These are phyloP conservation scores for Ptilonorhynchus violaceus DNA, from an alignment of 2,113 vertebrate genomes.

Conservation along the genomic window DNA sequence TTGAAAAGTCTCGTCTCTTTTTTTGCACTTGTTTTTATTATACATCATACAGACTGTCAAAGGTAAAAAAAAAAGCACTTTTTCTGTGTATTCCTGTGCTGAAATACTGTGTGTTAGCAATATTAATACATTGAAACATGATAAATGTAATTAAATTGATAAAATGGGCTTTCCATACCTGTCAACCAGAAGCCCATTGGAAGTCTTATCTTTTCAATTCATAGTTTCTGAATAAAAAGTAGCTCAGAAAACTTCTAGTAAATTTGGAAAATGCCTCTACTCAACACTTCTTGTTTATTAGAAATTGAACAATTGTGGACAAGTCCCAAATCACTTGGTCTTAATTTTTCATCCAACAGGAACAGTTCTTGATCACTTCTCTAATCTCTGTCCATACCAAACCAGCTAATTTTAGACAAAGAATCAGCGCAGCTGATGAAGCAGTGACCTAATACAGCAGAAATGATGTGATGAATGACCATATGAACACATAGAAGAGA, in stretches of 20 bases:
- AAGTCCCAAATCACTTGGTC: not conserved
- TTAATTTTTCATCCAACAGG: not conserved
- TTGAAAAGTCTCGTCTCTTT: not conserved
- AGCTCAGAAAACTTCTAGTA: not conserved
- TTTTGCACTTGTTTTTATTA: not conserved
- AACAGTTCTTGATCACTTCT: not conserved
- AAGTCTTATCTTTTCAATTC: not conserved
- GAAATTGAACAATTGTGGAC: slow-evolving; percentile 11
- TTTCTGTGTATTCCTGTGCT: not conserved
- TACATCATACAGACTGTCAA: not conserved
- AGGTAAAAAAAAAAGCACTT: not conserved
- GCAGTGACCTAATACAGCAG: not conserved
- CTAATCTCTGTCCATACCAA: slow-evolving; percentile 10
- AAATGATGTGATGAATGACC: not conserved
- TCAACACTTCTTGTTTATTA: not conserved
- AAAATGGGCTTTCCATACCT: not conserved
- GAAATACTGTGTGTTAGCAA: not conserved
- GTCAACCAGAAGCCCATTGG: not conserved
- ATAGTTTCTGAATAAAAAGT: not conserved
- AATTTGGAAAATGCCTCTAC: not conserved
- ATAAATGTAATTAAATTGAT: not conserved
- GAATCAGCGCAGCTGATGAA: not conserved
- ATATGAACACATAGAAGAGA: not conserved
- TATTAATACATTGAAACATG: not conserved
- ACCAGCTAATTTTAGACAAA: not conserved